A percentile compares a stretch with the other conserved stretches of the same genome.
These are phyloP conservation scores for Grammomys dolichurus DNA, from an alignment of 2,113 vertebrate species.

Conservation along the genomic window DNA sequence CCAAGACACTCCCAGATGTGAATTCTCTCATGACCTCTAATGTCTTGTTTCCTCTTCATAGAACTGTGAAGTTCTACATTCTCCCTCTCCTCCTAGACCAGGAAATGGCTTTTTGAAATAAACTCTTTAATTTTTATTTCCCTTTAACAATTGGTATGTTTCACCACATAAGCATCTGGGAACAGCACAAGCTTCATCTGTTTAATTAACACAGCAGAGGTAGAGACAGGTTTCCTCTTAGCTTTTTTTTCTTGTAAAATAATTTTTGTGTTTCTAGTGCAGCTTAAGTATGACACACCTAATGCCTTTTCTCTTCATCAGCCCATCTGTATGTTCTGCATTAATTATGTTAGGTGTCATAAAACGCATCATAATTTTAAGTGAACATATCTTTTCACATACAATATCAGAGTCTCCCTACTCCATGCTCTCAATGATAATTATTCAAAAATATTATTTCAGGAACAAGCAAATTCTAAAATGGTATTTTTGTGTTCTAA, in stretches of 20 bases:
- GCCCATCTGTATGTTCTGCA: neutral
- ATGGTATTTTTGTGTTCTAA: conserved; percentile 47
- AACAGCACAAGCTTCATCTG: conserved; percentile 24
- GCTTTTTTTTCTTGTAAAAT: conserved; percentile 29
- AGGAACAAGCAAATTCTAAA: conserved; percentile 55
- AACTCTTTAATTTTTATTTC: conserved; percentile 35
- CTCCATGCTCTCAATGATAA: conserved; percentile 21
- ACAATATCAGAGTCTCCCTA: neutral
- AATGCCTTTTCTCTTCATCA: neutral
- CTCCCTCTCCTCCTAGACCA: neutral
- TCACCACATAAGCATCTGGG: neutral
- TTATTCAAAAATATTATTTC: conserved; percentile 49
- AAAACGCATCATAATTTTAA: neutral
- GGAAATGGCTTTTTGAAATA: conserved; percentile 47
- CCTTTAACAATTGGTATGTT: conserved; percentile 34
- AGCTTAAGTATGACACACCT: neutral
- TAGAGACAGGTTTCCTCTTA: neutral
- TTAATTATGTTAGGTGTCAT: neutral
- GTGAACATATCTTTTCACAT: neutral
- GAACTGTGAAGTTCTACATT: neutral
- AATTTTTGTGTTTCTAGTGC: neutral
- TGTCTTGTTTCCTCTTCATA: neutral
- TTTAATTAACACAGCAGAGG: conserved; percentile 14
- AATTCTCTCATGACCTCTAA: neutral
- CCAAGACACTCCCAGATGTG: neutral